Conservation (phyloP, 1,140 invertebrate genomes). For the Whitmania pigra region DNA sequence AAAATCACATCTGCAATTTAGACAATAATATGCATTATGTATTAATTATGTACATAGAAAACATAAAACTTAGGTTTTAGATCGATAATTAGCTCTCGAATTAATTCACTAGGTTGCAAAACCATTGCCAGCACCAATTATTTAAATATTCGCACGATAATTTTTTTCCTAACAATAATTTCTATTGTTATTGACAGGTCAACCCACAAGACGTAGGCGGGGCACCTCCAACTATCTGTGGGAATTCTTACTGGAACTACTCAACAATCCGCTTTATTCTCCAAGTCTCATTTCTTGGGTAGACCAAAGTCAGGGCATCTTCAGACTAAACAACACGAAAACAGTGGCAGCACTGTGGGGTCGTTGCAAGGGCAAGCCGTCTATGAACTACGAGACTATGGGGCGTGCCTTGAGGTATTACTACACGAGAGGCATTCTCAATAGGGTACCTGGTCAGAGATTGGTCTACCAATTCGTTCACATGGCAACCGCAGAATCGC, state of each 20-base stretch:
- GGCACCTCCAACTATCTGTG: constrained; percentile 60
- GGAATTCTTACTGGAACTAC: constrained; percentile 92
- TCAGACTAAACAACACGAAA: constrained; percentile 96
- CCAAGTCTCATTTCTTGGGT: constrained; percentile 99
- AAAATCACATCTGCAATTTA: no score
- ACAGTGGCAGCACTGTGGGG: constrained; percentile 95
- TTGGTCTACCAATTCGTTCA: constrained; percentile 99
- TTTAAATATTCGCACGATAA: no score
- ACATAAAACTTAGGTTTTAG: no score
- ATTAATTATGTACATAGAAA: no score
- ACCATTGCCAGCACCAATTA: no score
- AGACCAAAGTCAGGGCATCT: constrained; percentile 90
- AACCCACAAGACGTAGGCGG: background rate
- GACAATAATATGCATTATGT: no score
- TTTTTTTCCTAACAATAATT: background rate
- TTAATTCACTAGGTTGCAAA: no score
- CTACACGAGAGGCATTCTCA: constrained; percentile 94
- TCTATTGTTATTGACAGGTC: background rate
- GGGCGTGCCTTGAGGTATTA: constrained; percentile 94
- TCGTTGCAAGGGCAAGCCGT: constrained; percentile 96
- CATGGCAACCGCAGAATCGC: constrained; percentile 53
- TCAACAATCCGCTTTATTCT: constrained; percentile 93
- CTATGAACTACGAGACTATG: constrained; percentile 99
- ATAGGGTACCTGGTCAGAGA: constrained; percentile 95
- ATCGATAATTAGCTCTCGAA: no score